These are phyloP conservation scores for Tenthredo notha DNA, from an alignment of 2,888 invertebrate genomes.

Conservation along the genomic window DNA sequence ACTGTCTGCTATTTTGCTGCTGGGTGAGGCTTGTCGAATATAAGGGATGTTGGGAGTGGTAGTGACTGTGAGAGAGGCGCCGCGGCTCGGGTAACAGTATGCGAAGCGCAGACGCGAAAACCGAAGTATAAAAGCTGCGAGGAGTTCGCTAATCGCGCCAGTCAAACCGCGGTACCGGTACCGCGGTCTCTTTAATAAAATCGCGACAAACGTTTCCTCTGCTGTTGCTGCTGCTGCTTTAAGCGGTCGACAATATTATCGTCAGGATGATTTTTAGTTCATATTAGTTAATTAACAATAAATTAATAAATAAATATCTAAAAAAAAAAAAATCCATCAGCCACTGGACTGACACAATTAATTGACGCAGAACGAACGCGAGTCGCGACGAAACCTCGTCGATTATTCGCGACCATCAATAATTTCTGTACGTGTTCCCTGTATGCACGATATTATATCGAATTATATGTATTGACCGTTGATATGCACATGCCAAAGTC, in stretches of 20 bases:
- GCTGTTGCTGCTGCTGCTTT: neutral
- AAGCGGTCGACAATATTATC: slow-evolving; percentile 10
- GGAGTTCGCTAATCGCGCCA: slow-evolving; percentile 64
- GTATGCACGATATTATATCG: neutral
- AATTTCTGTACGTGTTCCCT: slow-evolving; percentile 1
- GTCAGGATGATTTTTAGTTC: slow-evolving; percentile 60
- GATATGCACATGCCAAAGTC: neutral
- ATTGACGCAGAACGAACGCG: neutral
- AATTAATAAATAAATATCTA: too few relatives aligned
- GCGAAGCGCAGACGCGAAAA: slow-evolving; percentile 60
- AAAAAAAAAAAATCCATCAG: too few relatives aligned
- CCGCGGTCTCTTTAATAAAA: slow-evolving; percentile 55
- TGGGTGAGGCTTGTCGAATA: slow-evolving; percentile 34
- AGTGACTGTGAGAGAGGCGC: slow-evolving; percentile 12
- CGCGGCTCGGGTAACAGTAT: slow-evolving; percentile 57
- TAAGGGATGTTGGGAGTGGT: neutral
- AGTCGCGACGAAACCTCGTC: neutral
- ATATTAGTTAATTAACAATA: neutral
- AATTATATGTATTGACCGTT: neutral
- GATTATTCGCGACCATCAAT: neutral
- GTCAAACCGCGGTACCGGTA: slow-evolving; percentile 68
- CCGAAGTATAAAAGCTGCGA: slow-evolving; percentile 62
- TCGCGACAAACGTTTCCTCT: neutral
- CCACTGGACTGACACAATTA: too few relatives aligned
- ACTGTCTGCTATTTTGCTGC: slow-evolving; percentile 32